Percentiles rank a stretch among this genome's conserved stretches.
These are phyloP conservation scores for Nothoprocta perdicaria DNA, from an alignment of 2,113 vertebrate genomes.

Conservation along the genomic window DNA sequence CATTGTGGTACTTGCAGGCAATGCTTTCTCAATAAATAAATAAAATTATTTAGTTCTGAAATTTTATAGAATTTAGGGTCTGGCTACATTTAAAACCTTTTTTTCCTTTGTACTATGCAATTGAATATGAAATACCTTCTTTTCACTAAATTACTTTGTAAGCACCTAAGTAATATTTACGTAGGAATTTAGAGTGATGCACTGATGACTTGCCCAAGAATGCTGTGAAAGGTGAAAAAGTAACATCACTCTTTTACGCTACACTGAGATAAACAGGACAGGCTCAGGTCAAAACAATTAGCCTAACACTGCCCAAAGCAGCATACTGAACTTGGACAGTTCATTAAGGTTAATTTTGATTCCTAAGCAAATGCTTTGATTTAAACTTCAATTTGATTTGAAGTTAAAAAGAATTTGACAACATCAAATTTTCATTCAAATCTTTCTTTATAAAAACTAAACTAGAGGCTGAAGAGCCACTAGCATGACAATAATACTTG, in stretches of 20 bases:
- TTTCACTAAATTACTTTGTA: neutral
- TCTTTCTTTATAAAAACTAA: neutral
- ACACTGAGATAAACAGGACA: neutral
- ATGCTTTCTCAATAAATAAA: conserved; percentile 3
- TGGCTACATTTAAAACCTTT: neutral
- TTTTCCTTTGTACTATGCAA: neutral
- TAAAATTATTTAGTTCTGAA: neutral
- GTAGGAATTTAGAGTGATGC: neutral
- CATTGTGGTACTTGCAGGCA: neutral
- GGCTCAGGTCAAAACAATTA: conserved; percentile 22
- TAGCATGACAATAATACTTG: neutral
- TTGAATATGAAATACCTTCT: neutral
- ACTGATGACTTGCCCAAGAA: neutral
- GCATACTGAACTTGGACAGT: neutral
- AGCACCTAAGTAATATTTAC: neutral
- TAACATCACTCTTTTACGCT: neutral
- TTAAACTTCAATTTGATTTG: neutral
- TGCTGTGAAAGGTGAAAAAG: neutral
- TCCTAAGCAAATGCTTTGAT: neutral
- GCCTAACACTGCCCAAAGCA: neutral
- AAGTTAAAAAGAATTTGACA: neutral
- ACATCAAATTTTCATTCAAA: neutral
- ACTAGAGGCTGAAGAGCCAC: neutral
- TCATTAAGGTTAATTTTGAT: neutral
- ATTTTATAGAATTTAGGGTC: neutral